Evolutionary conservation across 2,888 invertebrate species (phyloP), one percentile per base, ranked within the genome.

Genomic region (Apotomis capreana): DNA sequence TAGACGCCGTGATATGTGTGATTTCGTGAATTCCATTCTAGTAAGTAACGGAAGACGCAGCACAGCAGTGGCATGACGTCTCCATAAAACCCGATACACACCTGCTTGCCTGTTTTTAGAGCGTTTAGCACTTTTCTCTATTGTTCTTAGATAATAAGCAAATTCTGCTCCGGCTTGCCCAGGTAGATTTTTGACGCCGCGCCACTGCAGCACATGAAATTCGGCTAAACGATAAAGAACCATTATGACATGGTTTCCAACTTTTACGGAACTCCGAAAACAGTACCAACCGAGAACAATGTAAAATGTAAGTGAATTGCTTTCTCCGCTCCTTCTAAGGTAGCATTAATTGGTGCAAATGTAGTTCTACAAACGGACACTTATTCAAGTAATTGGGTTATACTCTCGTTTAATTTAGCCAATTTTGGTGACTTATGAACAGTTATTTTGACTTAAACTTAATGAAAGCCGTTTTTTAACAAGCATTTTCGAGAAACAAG

Each of bases 291-390:
- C 13, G 5, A 54, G 10, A 46, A 44, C 37, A 63, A 13, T 58
- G 44, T 58, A 13, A 64, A 15, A 12, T 15, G 51, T 10, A 51
- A 52, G 44, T 55, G 8, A n/a, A 49, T 12, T 37, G 13, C 70
- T 70, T 70, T 70, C 70, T 54, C 67, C 44, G 15, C 37, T 26
- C 68, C 72, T 58, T 68, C 58, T 68, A 46, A 63, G 68, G 63
- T 9, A 54, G 46, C 44, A 63, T 46, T 63, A 68, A 72, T 72
- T 68, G 62, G 44, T 68, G 62, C 72, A 64, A 70, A 64, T 15
- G 49, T 49, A 60, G 40, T 44, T 69, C 5, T 15, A 58, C 44
- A 26, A 59, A 62, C 51, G 9, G 26, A 57, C 49, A 59, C 37
- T 55, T 49, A 64, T 64, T 40, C 37, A 63, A 62, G 59, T 62